These are phyloP conservation scores for Lasioglossum villosulum DNA, from an alignment of 2,888 invertebrate species.

Conservation along the genomic window DNA sequence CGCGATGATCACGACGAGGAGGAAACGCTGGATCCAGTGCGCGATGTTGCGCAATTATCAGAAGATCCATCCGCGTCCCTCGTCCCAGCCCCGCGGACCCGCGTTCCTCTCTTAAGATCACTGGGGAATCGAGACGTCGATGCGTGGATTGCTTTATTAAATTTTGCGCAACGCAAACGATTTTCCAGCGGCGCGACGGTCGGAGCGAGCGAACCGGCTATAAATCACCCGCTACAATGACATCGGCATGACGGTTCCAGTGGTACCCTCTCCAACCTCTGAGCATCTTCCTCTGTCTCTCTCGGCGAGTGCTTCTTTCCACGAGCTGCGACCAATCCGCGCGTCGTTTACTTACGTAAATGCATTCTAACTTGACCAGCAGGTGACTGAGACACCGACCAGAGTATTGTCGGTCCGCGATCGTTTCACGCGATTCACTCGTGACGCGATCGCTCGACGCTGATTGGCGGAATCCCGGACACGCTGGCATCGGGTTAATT, in stretches of 20 bases:
- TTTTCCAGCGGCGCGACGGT: slow-evolving; percentile 69
- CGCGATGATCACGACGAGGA: neutral
- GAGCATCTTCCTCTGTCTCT: slow-evolving; percentile 8
- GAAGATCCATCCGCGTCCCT: slow-evolving; percentile 58
- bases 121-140: slow-evolving; percentile 71
- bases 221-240: slow-evolving; percentile 76
- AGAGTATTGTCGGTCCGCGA: slow-evolving; percentile 57
- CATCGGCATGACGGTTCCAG: slow-evolving; percentile 69
- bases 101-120: slow-evolving; percentile 61
- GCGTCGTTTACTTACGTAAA: slow-evolving; percentile 74
- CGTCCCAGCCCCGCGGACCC: slow-evolving; percentile 46
- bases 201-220: slow-evolving; percentile 62
- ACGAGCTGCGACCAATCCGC: slow-evolving; percentile 54
- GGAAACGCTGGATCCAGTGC: slow-evolving; percentile 38
- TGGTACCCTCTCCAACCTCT: slow-evolving; percentile 12
- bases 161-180: slow-evolving; percentile 78
- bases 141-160: slow-evolving; percentile 79
- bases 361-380: slow-evolving; percentile 65
- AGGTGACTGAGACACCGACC: slow-evolving; percentile 50
- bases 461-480: neutral
- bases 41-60: slow-evolving; percentile 61
- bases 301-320: slow-evolving; percentile 53
- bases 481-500: neutral
- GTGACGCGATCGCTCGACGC: slow-evolving; percentile 2
- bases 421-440: slow-evolving; percentile 51